phyloP scores from a whole-genome alignment of 2,888 invertebrate species.

The Cephalotes varians region DNA sequence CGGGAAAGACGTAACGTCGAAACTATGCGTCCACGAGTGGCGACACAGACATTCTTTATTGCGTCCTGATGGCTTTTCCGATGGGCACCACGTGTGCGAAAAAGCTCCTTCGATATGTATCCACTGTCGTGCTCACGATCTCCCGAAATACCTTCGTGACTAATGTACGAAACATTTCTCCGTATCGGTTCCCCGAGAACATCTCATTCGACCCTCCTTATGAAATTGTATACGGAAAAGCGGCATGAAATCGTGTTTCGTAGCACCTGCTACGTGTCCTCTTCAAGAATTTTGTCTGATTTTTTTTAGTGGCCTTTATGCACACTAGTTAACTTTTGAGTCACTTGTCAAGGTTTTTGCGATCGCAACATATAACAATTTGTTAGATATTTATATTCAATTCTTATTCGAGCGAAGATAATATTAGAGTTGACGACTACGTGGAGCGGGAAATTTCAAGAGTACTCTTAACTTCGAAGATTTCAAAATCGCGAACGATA shows the following conservation, averaged over 20 bases:
- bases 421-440: not conserved
- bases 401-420: not conserved
- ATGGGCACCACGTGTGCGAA: constrained; percentile 71
- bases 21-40: constrained; percentile 47
- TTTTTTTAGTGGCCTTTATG: not conserved
- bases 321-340: not conserved
- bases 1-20: constrained; percentile 56
- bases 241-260: not conserved
- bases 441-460: not conserved
- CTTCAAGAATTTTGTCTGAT: not conserved
- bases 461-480: not conserved
- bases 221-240: constrained; percentile 12
- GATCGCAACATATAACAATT: not conserved
- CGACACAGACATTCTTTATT: constrained; percentile 59
- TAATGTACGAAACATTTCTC: constrained; percentile 63
- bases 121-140: constrained; percentile 37
- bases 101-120: constrained; percentile 58
- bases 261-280: not conserved
- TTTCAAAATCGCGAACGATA: not conserved
- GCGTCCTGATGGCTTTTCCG: constrained; percentile 74
- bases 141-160: constrained; percentile 56
- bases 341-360: not conserved
- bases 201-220: constrained; percentile 39
- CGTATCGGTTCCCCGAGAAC: constrained; percentile 3
- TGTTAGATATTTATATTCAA: not conserved